Evolutionary conservation across 2,113 vertebrate species (phyloP), one percentile per base, ranked within the genome.

Genomic region (Corythoichthys intestinalis): DNA sequence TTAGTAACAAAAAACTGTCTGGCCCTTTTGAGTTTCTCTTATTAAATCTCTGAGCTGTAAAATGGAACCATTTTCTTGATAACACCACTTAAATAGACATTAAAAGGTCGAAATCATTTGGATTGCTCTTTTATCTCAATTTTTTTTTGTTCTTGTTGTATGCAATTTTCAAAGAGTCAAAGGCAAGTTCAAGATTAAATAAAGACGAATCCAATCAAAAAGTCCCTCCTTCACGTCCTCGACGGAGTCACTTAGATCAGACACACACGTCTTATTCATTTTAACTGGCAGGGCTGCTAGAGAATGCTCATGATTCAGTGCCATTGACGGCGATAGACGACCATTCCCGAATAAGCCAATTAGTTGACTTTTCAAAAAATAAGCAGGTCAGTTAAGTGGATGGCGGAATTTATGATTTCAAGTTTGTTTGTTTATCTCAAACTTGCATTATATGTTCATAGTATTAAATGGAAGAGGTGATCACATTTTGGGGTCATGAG

Each of bases 31-130:
- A 73, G 61, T 69, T 64, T 50, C 34, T 74, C 34, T 44, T 38
- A 58, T 1, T 49, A 58, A 38, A 52, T 83, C 72, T 79, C n/a
- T 9, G 13, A 67, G 70, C 69, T 64, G 44, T 69, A 83, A 85
- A 58, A 76, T 46, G 67, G 69, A 38, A 60, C 65, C 54, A 79
- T 85, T 80, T 84, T 65, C 68, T 76, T 83, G 62, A 81, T 83
- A 75, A 70, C 73, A 56, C 39, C 66, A 79, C 75, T 85, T 76
- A 66, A 52, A 73, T 76, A 64, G 37, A 67, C 66, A 54, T 47
- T 13, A 61, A 73, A 80, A 85, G 75, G 83, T 82, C 83, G 72
- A 39, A 53, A 50, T 66, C 6, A 73, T 80, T 76, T 72, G 41
- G 41, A 2, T 66, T 34, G 64, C 60, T 69, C 54, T 74, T 64